A percentile compares a stretch with the other conserved stretches of the same genome.
phyloP scores from a whole-genome alignment of 37 sponge, comb jelly and placozoan genomes.

The Chondrosia reniformis region DNA sequence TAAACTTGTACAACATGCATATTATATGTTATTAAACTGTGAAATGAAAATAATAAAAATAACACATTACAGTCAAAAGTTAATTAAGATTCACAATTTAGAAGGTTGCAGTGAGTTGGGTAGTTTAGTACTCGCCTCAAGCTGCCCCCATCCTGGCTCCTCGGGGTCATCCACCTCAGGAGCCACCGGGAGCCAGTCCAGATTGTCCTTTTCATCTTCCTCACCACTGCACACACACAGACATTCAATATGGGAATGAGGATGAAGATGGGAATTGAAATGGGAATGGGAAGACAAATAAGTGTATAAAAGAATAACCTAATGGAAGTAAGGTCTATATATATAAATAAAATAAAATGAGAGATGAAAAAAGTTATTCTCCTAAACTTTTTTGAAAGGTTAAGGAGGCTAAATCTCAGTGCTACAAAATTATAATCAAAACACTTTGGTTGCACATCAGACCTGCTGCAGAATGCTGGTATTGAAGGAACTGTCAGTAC shows the following conservation, averaged over 20 bases:
- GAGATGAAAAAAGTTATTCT: not conserved
- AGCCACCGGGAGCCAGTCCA: slow-evolving; percentile 89
- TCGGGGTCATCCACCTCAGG: slow-evolving; percentile 98
- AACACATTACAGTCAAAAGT: not conserved
- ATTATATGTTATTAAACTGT: too few relatives aligned
- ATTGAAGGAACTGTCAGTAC: slow-evolving; percentile 64
- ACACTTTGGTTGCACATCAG: too few relatives aligned
- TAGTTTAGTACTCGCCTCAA: slow-evolving; percentile 90
- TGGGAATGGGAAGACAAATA: too few relatives aligned
- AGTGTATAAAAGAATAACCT: not conserved
- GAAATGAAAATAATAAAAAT: not conserved
- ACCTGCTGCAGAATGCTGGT: slow-evolving; percentile 93
- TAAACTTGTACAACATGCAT: too few relatives aligned
- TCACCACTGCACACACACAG: slow-evolving; percentile 41
- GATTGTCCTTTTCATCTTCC: slow-evolving; percentile 66
- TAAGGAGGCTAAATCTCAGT: too few relatives aligned
- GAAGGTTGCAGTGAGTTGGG: too few relatives aligned
- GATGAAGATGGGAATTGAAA: too few relatives aligned
- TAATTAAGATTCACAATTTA: too few relatives aligned
- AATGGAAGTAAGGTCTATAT: not conserved
- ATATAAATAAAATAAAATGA: not conserved
- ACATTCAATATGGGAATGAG: too few relatives aligned
- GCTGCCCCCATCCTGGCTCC: slow-evolving; percentile 93
- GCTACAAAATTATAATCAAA: too few relatives aligned
- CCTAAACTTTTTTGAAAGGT: too few relatives aligned